Conservation (phyloP, 2,113 vertebrate genomes). For the Anhinga rufa region DNA sequence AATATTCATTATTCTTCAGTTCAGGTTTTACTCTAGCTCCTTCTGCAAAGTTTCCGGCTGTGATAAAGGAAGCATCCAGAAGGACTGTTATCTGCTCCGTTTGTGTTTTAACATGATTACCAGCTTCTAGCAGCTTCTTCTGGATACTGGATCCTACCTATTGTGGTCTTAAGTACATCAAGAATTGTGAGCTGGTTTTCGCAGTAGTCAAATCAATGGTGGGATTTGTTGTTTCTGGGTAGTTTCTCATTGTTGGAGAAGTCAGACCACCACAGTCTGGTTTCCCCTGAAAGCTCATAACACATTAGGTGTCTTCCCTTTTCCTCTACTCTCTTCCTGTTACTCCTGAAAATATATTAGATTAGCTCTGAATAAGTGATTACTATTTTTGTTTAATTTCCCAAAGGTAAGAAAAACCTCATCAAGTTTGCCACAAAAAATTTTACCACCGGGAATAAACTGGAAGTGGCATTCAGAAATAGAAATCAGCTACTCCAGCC, state of each 20-base stretch:
- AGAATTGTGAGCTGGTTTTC: not conserved
- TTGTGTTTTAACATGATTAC: not conserved
- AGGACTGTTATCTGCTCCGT: not conserved
- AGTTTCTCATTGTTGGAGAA: not conserved
- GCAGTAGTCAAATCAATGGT: rapidly evolving
- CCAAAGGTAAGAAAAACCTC: not conserved
- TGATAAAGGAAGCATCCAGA: not conserved
- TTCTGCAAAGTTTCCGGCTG: not conserved
- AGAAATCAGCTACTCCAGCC: not conserved
- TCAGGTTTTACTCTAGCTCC: not conserved
- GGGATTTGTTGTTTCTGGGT: not conserved
- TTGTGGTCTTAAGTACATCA: not conserved
- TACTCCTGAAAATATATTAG: not conserved
- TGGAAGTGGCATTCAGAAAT: not conserved
- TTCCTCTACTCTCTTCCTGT: not conserved
- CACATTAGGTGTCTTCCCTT: not conserved
- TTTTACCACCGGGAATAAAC: not conserved
- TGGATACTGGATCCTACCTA: not conserved
- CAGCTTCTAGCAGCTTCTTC: not conserved
- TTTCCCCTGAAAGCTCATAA: not conserved
- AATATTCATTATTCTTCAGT: not conserved
- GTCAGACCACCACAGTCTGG: rapidly evolving
- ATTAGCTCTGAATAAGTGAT: not conserved
- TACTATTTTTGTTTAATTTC: not conserved
- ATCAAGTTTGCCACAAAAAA: not conserved